Conservation (phyloP, 2,113 vertebrate species). For the Hippoglossus stenolepis region DNA sequence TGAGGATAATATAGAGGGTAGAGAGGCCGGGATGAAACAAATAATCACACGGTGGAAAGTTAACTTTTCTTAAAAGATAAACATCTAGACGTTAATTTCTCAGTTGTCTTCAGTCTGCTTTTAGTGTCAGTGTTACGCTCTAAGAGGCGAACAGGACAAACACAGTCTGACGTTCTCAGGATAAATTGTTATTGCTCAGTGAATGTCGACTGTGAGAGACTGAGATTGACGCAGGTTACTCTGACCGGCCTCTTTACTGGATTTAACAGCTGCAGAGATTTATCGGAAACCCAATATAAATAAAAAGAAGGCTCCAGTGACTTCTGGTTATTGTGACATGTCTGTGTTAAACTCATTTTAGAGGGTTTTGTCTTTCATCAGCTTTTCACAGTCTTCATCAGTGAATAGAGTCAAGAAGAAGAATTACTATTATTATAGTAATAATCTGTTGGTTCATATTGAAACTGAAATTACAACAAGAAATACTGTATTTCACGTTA, state of each 20-base stretch:
- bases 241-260: background rate
- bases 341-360: background rate
- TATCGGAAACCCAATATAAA: background rate
- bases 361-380: background rate
- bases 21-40: background rate
- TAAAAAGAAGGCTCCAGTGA: background rate
- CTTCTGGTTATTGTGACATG: background rate
- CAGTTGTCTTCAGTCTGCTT: background rate
- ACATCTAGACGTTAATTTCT: background rate
- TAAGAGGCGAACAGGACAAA: background rate
- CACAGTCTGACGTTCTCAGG: background rate
- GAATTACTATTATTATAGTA: background rate
- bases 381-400: background rate
- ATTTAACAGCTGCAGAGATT: background rate
- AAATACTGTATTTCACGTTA: too few relatives aligned
- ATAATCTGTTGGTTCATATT: too few relatives aligned
- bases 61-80: background rate
- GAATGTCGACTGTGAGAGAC: background rate
- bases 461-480: too few relatives aligned
- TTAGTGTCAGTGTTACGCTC: background rate
- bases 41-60: conserved; percentile 2
- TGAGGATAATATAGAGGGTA: background rate
- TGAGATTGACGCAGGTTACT: background rate
- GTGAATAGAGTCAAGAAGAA: background rate
- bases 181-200: background rate